Conservation (phyloP, 1,140 invertebrate genomes). For the Daktulosphaira vitifoliae region DNA sequence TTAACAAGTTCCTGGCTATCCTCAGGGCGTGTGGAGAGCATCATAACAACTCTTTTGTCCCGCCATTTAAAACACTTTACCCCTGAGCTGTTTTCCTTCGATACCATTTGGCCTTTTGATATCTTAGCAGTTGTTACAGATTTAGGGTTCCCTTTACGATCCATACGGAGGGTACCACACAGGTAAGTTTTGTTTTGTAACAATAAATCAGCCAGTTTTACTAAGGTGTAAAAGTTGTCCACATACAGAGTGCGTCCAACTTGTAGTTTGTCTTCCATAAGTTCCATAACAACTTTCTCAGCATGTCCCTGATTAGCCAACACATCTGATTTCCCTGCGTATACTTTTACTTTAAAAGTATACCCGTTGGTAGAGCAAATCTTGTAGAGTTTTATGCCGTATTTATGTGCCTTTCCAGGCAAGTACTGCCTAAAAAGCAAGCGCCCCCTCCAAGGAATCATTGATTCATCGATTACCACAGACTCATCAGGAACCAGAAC, state of each 20-base stretch:
- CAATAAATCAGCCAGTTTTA: slow-evolving; percentile 37
- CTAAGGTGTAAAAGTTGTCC: slow-evolving; percentile 36
- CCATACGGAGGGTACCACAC: slow-evolving; percentile 35
- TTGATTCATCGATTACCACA: slow-evolving; percentile 41
- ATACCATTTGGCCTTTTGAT: slow-evolving; percentile 35
- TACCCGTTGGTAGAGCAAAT: slow-evolving; percentile 38
- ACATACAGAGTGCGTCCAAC: background rate
- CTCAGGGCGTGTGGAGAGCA: slow-evolving; percentile 38
- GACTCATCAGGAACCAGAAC: slow-evolving; percentile 37
- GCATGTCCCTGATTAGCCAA: slow-evolving; percentile 7
- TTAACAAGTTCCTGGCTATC: slow-evolving; percentile 36
- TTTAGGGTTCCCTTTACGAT: slow-evolving; percentile 37
- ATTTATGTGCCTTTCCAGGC: slow-evolving; percentile 40
- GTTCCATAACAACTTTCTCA: slow-evolving; percentile 18
- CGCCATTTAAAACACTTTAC: slow-evolving; percentile 38
- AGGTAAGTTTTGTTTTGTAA: slow-evolving; percentile 36
- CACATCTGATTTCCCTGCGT: slow-evolving; percentile 33
- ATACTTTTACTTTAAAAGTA: slow-evolving; percentile 40
- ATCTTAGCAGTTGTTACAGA: slow-evolving; percentile 35
- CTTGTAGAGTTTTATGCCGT: slow-evolving; percentile 40
- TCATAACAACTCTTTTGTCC: slow-evolving; percentile 39
- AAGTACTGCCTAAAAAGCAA: slow-evolving; percentile 42
- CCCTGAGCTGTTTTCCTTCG: slow-evolving; percentile 27
- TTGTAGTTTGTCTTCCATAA: background rate
- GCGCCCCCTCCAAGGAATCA: slow-evolving; percentile 41